phyloP scores from a whole-genome alignment of 2,797 vertebrate genomes.

The Acestrorhynchus altus region DNA sequence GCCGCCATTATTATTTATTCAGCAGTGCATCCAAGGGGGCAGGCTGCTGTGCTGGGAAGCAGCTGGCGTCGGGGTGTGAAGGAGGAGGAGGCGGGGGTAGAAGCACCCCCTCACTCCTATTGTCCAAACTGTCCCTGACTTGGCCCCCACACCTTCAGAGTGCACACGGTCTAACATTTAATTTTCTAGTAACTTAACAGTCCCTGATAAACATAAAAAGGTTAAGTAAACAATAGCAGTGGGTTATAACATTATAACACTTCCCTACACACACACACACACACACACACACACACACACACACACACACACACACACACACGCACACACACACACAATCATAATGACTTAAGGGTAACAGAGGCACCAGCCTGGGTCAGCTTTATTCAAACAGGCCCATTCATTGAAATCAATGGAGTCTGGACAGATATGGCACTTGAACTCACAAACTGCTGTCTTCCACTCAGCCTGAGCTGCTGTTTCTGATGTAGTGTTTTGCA shows the following conservation, averaged over 20 bases:
- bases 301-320: conserved; percentile 7
- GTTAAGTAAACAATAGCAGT: conserved; percentile 44
- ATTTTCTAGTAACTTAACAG: conserved; percentile 41
- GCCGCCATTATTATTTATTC: conserved; percentile 82
- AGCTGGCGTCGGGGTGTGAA: conserved; percentile 52
- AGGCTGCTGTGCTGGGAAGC: conserved; percentile 53
- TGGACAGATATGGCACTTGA: conserved; percentile 77
- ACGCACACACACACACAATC: conserved; percentile 35
- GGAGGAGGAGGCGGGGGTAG: conserved; percentile 6
- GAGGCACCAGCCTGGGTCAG: conserved; percentile 59
- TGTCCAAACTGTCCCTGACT: conserved; percentile 48
- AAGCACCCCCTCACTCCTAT: conserved; percentile 45
- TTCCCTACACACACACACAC: conserved; percentile 12
- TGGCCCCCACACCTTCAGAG: conserved; percentile 22
- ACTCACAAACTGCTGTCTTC: conserved; percentile 77
- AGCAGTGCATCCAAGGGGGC: conserved; percentile 68
- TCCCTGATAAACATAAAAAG: not conserved
- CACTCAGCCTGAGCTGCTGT: conserved; percentile 53
- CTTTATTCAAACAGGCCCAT: conserved; percentile 71
- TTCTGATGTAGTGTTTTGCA: conserved; percentile 55
- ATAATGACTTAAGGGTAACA: conserved; percentile 30
- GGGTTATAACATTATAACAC: conserved; percentile 19
- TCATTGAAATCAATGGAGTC: conserved; percentile 70
- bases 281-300: conserved; percentile 33
- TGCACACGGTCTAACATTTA: conserved; percentile 20